phyloP scores from a whole-genome alignment of 2,113 vertebrate species.

The Solea senegalensis region DNA sequence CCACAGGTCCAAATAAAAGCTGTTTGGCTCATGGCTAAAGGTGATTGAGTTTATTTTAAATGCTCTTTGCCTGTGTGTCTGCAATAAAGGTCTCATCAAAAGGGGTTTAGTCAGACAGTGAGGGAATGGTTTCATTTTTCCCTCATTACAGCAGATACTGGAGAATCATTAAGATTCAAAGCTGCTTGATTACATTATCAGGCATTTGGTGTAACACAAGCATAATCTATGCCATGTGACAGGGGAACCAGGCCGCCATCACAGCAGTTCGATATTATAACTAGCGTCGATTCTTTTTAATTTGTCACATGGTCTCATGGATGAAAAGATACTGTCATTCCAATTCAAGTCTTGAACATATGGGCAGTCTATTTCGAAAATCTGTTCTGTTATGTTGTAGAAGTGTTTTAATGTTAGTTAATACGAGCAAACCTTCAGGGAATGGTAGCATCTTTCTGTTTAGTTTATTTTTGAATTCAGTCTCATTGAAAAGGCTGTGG shows the following conservation, averaged over 20 bases:
- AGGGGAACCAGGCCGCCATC: conserved; percentile 34
- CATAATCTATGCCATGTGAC: conserved; percentile 62
- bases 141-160: conserved; percentile 71
- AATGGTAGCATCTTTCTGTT: background rate
- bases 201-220: conserved; percentile 61
- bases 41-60: conserved; percentile 36
- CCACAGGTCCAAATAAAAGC: background rate
- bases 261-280: conserved; percentile 4
- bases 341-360: too few relatives aligned
- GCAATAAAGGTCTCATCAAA: conserved; percentile 62
- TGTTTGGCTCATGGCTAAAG: conserved; percentile 28
- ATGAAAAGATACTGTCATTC: too few relatives aligned
- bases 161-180: conserved; percentile 74
- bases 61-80: conserved; percentile 19
- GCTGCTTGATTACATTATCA: conserved; percentile 76
- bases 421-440: too few relatives aligned
- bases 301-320: background rate
- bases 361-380: too few relatives aligned
- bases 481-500: background rate
- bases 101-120: conserved; percentile 54
- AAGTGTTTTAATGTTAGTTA: too few relatives aligned
- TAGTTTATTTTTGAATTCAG: background rate
- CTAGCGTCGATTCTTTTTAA: background rate
- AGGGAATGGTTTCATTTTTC: conserved; percentile 72
- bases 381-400: too few relatives aligned